Evolutionary conservation across 2,113 vertebrate genomes (phyloP), one percentile per base, ranked within the genome.

Genomic region (Acrocephalus arundinaceus): DNA sequence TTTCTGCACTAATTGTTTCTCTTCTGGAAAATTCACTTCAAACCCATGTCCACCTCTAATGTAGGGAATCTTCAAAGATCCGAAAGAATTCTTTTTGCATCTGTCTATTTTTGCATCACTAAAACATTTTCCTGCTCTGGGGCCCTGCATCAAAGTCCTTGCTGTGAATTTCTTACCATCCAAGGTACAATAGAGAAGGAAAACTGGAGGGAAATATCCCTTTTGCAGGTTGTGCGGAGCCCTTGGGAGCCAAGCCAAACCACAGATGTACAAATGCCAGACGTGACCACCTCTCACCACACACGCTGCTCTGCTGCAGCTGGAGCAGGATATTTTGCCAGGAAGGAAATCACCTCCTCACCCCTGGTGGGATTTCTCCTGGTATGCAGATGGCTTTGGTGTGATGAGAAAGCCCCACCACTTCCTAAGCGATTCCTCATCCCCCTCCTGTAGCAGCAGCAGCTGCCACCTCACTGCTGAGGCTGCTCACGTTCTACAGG

Each of bases 291-390:
- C 41, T 83, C 63, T 85, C 58, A 21, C 41, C 1, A 1, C 17
- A 52, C 4, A 0, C 13, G 23, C 61, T 7, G 1, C 78, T 15
- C 16, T 66, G 2, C 71, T 76, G 57, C 90, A 93, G 70, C 67
- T 88, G 85, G 62, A 90, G 55, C 46, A 39, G 92, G 86, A 80
- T 83, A 80, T 81, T 84, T 67, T 65, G 43, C 52, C 79, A 77
- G 92, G 88, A 90, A 90, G 90, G 82, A 93, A 80, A 39, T 80
- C 86, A 77, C 59, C 46, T 90, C 65, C 39, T 86, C 51, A 67
- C 51, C 33, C 43, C 85, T 2, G 0, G 16, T 77, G 79, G 79
- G 92, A 92, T 77, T 94, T 94, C 72, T 75, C 21, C 39, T 8
- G 1, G 3, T 58, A 4, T 39, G 25, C 76, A 77, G 83, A 52